Evolutionary conservation across 2,797 vertebrate genomes (phyloP).

Genomic region (Lepidocolaptes lacrymiger): DNA sequence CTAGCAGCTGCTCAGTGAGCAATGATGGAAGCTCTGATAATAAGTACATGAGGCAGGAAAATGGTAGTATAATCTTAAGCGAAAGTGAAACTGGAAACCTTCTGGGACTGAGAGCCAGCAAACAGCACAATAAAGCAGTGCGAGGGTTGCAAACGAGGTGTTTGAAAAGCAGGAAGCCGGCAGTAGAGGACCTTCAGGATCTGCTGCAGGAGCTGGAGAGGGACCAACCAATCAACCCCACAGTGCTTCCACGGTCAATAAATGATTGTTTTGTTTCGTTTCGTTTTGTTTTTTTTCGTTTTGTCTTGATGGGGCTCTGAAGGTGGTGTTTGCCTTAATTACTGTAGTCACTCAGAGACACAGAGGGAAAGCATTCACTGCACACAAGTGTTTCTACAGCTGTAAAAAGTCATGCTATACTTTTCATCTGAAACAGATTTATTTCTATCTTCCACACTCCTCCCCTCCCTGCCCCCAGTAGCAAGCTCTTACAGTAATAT

Average conservation of each 20-base stretch:
- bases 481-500: background rate
- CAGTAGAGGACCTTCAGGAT: background rate
- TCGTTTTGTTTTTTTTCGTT: background rate
- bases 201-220: slow-evolving; percentile 30
- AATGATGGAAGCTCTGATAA: background rate
- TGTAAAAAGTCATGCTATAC: background rate
- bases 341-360: background rate
- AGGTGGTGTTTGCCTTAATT: background rate
- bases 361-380: background rate
- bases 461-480: accelerated
- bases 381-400: background rate
- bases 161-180: slow-evolving; percentile 16
- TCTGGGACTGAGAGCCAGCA: background rate
- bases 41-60: background rate
- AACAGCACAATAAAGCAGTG: background rate
- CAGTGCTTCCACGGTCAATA: background rate
- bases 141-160: slow-evolving; percentile 10
- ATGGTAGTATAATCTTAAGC: background rate
- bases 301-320: background rate
- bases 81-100: background rate
- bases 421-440: background rate
- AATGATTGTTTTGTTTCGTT: background rate
- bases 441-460: background rate
- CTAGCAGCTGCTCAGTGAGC: background rate
- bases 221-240: background rate